Conservation (phyloP, 2,797 vertebrate species). For the Australoheros facetus region DNA sequence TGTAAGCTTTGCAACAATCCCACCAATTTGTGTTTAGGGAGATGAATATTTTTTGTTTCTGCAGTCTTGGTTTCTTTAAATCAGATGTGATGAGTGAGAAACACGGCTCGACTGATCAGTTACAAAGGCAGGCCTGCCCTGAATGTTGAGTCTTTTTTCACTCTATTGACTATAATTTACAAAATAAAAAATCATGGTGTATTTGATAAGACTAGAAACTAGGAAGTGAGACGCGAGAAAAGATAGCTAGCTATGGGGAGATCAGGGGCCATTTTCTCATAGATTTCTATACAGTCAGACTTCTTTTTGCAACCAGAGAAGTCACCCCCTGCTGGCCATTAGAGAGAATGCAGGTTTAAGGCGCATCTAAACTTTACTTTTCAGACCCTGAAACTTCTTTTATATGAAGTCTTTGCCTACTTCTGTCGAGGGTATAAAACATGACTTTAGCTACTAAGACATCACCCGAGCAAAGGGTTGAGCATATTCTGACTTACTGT, state of each 20-base stretch:
- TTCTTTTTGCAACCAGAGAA: background rate
- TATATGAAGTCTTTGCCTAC: background rate
- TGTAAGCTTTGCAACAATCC: too few relatives aligned
- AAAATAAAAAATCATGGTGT: background rate
- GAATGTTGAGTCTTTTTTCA: too few relatives aligned
- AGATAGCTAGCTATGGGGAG: background rate
- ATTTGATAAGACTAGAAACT: background rate
- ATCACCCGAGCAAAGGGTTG: background rate
- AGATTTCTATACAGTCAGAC: background rate
- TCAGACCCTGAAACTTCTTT: background rate
- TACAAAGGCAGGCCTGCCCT: too few relatives aligned
- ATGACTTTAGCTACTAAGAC: background rate
- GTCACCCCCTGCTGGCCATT: background rate
- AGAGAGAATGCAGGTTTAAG: background rate
- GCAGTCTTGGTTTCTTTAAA: too few relatives aligned
- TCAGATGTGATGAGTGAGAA: too few relatives aligned
- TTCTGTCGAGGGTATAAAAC: background rate
- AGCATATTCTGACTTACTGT: too few relatives aligned
- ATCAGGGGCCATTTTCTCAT: background rate
- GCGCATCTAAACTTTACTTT: background rate
- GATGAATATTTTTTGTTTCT: too few relatives aligned
- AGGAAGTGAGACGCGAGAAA: background rate
- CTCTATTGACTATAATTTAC: background rate
- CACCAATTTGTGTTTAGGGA: too few relatives aligned
- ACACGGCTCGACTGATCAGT: too few relatives aligned